phyloP scores from a whole-genome alignment of 2,888 invertebrate genomes.

The Ophion costatus region DNA sequence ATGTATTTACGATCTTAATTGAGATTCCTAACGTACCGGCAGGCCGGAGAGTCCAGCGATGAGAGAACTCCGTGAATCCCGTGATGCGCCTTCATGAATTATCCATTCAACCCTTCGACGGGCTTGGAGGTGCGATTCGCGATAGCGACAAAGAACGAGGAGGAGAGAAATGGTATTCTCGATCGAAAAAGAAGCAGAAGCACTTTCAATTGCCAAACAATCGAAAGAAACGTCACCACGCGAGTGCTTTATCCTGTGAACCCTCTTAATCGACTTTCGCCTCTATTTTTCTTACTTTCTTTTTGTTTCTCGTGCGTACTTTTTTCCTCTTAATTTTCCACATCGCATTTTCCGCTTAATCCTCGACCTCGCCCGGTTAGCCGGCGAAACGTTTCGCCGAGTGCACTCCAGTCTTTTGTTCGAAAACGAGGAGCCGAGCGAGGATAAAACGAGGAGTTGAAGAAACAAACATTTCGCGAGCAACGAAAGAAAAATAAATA shows the following conservation, averaged over 20 bases:
- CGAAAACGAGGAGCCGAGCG: background rate
- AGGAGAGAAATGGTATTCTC: slow-evolving; percentile 19
- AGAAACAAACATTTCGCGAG: slow-evolving; percentile 1
- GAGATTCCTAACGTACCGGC: slow-evolving; percentile 55
- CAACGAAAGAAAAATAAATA: slow-evolving; percentile 31
- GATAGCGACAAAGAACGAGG: slow-evolving; percentile 5
- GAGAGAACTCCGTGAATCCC: slow-evolving; percentile 29
- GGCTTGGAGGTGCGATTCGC: slow-evolving; percentile 26
- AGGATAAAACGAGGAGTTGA: slow-evolving; percentile 13
- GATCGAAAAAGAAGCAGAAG: slow-evolving; percentile 42
- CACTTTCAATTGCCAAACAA: slow-evolving; percentile 38
- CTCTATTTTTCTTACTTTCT: slow-evolving; percentile 5
- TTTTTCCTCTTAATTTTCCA: slow-evolving; percentile 7
- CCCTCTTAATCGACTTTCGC: slow-evolving; percentile 23
- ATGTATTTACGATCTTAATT: slow-evolving; percentile 57
- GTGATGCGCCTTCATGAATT: slow-evolving; percentile 55
- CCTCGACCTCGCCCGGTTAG: background rate
- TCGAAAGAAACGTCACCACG: slow-evolving; percentile 37
- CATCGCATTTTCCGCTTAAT: slow-evolving; percentile 29
- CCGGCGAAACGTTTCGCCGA: slow-evolving; percentile 34
- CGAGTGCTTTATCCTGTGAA: slow-evolving; percentile 32
- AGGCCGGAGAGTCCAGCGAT: slow-evolving; percentile 6
- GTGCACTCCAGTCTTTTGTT: slow-evolving; percentile 18
- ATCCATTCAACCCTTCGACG: slow-evolving; percentile 51
- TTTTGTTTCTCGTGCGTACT: background rate